Conservation (phyloP, 2,797 vertebrate genomes). For the Manis javanica region DNA sequence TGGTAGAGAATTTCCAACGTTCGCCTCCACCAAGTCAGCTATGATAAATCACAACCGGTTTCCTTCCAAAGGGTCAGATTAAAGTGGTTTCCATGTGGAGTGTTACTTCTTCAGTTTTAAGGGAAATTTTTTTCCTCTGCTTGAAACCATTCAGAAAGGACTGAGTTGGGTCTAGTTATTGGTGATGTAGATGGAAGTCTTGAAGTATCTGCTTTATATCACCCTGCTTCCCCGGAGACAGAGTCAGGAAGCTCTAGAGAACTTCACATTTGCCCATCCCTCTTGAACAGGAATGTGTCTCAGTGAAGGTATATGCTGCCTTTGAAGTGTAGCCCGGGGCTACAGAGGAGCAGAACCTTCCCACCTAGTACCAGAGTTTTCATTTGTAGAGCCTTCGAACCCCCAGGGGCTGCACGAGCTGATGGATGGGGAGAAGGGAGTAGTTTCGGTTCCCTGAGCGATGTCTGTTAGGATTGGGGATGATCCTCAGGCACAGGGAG, state of each 20-base stretch:
- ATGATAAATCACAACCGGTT: neutral
- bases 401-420: neutral
- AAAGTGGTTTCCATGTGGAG: constrained; percentile 5
- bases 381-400: neutral
- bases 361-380: neutral
- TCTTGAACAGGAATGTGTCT: constrained; percentile 26
- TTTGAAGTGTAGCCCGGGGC: neutral
- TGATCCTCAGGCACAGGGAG: neutral
- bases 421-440: neutral
- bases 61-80: constrained; percentile 17
- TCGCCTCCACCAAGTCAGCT: neutral
- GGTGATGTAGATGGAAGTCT: neutral
- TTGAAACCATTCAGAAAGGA: constrained; percentile 46
- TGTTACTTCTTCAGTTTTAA: constrained; percentile 1
- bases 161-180: neutral
- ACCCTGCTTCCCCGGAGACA: neutral
- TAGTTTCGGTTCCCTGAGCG: neutral
- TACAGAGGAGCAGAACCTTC: neutral
- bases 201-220: neutral
- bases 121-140: neutral
- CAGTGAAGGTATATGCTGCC: neutral
- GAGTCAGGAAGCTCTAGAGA: neutral
- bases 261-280: neutral
- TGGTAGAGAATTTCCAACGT: neutral
- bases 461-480: neutral